Percentiles rank a stretch among this genome's conserved stretches.
Evolutionary conservation across 2,797 vertebrate species (phyloP).

Genomic region (Protonibea diacanthus): DNA sequence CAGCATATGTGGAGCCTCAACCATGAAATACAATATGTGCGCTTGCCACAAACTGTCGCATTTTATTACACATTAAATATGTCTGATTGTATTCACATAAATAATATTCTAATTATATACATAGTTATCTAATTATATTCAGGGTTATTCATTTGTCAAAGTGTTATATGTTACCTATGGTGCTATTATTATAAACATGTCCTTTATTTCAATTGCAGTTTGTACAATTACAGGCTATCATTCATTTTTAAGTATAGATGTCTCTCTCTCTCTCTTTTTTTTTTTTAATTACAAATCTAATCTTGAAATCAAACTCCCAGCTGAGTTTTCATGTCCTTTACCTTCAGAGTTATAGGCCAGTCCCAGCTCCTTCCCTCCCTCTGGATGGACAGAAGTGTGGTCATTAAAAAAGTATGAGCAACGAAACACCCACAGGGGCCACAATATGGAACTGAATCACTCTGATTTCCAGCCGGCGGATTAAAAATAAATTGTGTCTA

Average conservation of each 20-base stretch:
- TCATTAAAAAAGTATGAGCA: constrained; percentile 84
- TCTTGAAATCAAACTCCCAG: constrained; percentile 18
- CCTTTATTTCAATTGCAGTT: not conserved
- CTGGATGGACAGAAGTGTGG: constrained; percentile 72
- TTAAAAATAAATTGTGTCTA: constrained; percentile 86
- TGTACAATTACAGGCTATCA: not conserved
- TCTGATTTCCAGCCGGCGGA: constrained; percentile 81
- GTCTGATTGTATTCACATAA: not conserved
- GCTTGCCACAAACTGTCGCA: not conserved
- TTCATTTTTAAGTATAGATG: constrained; percentile 6
- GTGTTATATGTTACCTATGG: not conserved
- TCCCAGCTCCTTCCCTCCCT: constrained; percentile 43
- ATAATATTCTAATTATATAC: not conserved
- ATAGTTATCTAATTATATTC: not conserved
- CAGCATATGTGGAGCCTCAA: constrained; percentile 2
- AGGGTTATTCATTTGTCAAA: not conserved
- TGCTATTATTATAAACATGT: not conserved
- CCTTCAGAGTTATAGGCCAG: constrained; percentile 42
- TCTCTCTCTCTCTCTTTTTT: not conserved
- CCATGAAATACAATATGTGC: not conserved
- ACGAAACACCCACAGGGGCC: constrained; percentile 74
- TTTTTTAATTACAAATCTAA: constrained; percentile 19
- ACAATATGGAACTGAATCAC: constrained; percentile 83
- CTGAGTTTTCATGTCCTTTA: constrained; percentile 25
- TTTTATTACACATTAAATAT: not conserved